phyloP scores from a whole-genome alignment of 1,140 invertebrate genomes.

The Lepeophtheirus salmonis region DNA sequence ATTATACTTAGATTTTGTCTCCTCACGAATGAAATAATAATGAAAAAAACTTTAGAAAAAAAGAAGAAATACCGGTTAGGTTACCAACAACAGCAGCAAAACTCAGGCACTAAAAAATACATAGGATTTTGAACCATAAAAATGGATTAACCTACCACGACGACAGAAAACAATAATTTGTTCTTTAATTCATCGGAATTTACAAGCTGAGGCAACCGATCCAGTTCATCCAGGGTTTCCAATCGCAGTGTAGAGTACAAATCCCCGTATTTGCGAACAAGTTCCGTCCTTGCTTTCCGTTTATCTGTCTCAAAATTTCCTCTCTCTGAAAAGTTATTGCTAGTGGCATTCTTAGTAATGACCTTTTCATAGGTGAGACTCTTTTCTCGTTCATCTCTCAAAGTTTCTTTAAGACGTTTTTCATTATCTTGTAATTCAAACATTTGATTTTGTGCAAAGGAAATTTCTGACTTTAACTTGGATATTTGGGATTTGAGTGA shows the following conservation, averaged over 20 bases:
- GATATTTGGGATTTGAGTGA: conserved; percentile 3
- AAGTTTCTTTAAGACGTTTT: background rate
- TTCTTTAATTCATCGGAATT: conserved; percentile 67
- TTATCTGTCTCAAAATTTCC: background rate
- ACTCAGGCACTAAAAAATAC: no score
- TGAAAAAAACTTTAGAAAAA: no score
- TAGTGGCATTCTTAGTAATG: background rate
- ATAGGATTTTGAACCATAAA: no score
- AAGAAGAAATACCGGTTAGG: no score
- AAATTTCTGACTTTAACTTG: background rate
- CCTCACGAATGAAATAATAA: no score
- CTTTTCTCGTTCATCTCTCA: background rate
- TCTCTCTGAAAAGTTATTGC: background rate
- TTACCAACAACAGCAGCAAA: no score
- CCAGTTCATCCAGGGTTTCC: conserved; percentile 61
- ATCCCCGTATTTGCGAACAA: conserved; percentile 57
- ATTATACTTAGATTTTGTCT: no score
- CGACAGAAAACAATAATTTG: conserved; percentile 80
- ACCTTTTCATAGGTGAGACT: conserved; percentile 2
- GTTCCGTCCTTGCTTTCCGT: conserved; percentile 17
- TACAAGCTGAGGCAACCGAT: conserved; percentile 49
- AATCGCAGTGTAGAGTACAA: conserved; percentile 65
- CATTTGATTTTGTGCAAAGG: background rate
- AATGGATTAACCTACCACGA: conserved; percentile 86
- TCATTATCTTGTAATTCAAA: conserved; percentile 4